phyloP scores from a whole-genome alignment of 2,797 vertebrate genomes.

The Mico argentatus region DNA sequence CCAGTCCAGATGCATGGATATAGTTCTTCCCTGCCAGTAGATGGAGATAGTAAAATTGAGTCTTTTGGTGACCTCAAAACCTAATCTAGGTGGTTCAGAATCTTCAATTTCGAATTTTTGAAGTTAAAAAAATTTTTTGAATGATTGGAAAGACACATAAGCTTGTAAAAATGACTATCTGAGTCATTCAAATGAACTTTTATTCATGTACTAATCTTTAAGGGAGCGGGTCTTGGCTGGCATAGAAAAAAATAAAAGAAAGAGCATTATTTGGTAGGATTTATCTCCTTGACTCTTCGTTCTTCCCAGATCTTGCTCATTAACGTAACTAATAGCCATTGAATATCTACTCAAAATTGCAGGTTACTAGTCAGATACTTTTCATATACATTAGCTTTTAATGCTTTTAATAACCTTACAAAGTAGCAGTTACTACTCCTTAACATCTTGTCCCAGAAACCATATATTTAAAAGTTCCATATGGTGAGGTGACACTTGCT shows the following conservation, averaged over 20 bases:
- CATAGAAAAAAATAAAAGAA: constrained; percentile 81
- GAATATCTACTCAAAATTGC: not conserved
- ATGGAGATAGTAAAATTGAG: constrained; percentile 82
- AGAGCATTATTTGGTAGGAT: constrained; percentile 73
- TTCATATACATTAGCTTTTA: not conserved
- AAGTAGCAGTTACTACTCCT: not conserved
- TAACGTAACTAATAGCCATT: not conserved
- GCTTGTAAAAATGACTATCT: constrained; percentile 58
- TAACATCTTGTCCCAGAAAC: not conserved
- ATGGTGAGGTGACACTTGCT: not conserved
- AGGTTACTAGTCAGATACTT: not conserved
- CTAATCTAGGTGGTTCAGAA: constrained; percentile 76
- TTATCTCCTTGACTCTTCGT: constrained; percentile 32
- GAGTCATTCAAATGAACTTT: constrained; percentile 65
- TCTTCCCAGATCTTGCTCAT: constrained; percentile 34
- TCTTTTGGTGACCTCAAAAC: constrained; percentile 75
- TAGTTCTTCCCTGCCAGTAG: constrained; percentile 82
- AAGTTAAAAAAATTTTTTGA: constrained; percentile 50
- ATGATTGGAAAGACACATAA: constrained; percentile 64
- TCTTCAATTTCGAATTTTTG: constrained; percentile 72
- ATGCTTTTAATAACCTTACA: not conserved
- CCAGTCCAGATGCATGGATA: constrained; percentile 80
- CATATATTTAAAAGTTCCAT: not conserved
- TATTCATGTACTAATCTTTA: constrained; percentile 50
- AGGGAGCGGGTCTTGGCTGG: constrained; percentile 72